Conservation (phyloP, 2,797 vertebrate species). For the Pangasius sanitwongsei region DNA sequence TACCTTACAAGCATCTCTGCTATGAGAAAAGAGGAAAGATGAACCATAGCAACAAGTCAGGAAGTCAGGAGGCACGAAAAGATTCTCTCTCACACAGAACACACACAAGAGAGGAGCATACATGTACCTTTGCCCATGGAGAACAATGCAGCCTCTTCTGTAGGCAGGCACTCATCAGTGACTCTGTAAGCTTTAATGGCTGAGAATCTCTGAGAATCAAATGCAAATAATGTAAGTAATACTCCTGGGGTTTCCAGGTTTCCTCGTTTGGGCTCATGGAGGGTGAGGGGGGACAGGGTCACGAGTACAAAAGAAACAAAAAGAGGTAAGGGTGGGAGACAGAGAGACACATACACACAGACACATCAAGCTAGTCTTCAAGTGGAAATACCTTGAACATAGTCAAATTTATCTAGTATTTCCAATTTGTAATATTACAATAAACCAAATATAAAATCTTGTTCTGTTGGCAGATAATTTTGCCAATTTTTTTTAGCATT, state of each 20-base stretch:
- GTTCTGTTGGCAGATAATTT: not conserved
- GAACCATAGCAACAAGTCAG: conserved; percentile 2
- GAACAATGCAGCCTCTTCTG: conserved; percentile 58
- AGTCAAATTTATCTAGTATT: not conserved
- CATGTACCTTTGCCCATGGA: conserved; percentile 14
- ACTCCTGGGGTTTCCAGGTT: conserved; percentile 48
- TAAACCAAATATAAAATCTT: not conserved
- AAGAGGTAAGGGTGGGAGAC: conserved; percentile 13
- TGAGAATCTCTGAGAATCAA: conserved; percentile 57
- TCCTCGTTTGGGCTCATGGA: conserved; percentile 38
- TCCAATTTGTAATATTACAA: not conserved
- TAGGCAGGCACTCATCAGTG: conserved; percentile 53
- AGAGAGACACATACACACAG: conserved; percentile 2
- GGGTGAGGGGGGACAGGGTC: conserved; percentile 37
- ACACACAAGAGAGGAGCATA: conserved; percentile 23
- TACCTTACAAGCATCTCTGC: conserved; percentile 1
- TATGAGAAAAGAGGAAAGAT: conserved; percentile 24
- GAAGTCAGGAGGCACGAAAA: not conserved
- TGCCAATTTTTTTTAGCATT: not conserved
- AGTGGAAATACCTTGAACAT: not conserved
- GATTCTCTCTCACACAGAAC: not conserved
- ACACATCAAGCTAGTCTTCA: not conserved
- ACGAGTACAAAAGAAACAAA: conserved; percentile 34
- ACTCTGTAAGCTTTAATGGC: conserved; percentile 58
- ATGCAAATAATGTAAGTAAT: conserved; percentile 60